Conservation (phyloP, 2,113 vertebrate genomes). For the Riparia riparia region DNA sequence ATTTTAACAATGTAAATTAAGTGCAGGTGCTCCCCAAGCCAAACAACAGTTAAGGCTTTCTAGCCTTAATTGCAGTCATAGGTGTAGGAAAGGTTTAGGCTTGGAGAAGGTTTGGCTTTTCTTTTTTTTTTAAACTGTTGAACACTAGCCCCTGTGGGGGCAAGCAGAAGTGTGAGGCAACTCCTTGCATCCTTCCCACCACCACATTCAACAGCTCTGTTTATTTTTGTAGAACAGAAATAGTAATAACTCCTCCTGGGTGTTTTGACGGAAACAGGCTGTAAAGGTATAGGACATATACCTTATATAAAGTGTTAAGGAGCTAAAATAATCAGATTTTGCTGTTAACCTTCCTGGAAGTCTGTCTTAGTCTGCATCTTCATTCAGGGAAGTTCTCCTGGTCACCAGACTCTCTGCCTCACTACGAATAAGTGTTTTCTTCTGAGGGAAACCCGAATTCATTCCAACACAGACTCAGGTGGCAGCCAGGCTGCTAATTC, state of each 20-base stretch:
- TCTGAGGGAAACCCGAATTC: background rate
- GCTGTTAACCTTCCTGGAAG: background rate
- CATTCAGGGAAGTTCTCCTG: background rate
- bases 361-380: background rate
- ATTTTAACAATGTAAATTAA: background rate
- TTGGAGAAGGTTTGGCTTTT: background rate
- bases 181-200: background rate
- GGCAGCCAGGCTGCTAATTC: background rate
- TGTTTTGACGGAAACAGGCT: background rate
- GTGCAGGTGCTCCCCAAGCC: background rate
- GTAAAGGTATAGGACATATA: background rate
- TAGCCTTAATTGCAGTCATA: background rate
- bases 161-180: background rate
- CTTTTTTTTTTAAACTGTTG: rapidly evolving
- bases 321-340: background rate
- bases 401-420: background rate
- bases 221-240: background rate
- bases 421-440: background rate
- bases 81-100: background rate
- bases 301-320: background rate
- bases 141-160: background rate
- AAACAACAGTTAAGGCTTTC: background rate
- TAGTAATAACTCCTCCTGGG: background rate
- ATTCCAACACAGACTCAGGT: background rate
- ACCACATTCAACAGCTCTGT: background rate